Percentiles rank a stretch among this genome's conserved stretches.
Conservation (phyloP, 2,113 vertebrate species). For the Corythornis vintsioides region DNA sequence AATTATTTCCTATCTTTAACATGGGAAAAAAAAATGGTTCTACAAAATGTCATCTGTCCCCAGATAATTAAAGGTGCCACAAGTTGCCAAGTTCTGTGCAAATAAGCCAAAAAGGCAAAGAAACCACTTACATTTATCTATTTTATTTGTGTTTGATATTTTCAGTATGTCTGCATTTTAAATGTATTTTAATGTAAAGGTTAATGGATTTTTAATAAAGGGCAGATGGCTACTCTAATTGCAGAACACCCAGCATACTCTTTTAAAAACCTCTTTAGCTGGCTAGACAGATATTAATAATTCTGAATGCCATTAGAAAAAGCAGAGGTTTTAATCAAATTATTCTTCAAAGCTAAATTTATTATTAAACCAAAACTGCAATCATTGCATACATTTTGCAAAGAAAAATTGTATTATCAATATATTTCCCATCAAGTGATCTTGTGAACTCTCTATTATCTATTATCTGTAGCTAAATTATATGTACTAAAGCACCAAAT, state of each 20-base stretch:
- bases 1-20: constrained; percentile 8
- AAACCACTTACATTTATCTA: constrained; percentile 14
- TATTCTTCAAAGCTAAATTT: constrained; percentile 71
- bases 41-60: neutral
- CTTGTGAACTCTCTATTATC: constrained; percentile 40
- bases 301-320: constrained; percentile 73
- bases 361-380: constrained; percentile 77
- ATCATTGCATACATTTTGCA: constrained; percentile 67
- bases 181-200: constrained; percentile 75
- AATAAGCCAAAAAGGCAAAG: constrained; percentile 13
- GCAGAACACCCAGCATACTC: constrained; percentile 66
- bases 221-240: constrained; percentile 66
- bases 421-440: constrained; percentile 76
- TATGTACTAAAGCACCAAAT: neutral
- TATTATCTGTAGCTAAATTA: constrained; percentile 42
- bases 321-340: constrained; percentile 66
- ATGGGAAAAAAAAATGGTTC: neutral
- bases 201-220: constrained; percentile 74
- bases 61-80: constrained; percentile 21
- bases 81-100: neutral
- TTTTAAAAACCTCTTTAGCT: constrained; percentile 81
- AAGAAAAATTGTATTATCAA: constrained; percentile 78
- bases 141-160: constrained; percentile 71
- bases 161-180: constrained; percentile 68
- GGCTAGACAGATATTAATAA: constrained; percentile 76